These are phyloP conservation scores for Didymodactylos carnosus DNA, from an alignment of 2,888 invertebrate species.

Conservation along the genomic window DNA sequence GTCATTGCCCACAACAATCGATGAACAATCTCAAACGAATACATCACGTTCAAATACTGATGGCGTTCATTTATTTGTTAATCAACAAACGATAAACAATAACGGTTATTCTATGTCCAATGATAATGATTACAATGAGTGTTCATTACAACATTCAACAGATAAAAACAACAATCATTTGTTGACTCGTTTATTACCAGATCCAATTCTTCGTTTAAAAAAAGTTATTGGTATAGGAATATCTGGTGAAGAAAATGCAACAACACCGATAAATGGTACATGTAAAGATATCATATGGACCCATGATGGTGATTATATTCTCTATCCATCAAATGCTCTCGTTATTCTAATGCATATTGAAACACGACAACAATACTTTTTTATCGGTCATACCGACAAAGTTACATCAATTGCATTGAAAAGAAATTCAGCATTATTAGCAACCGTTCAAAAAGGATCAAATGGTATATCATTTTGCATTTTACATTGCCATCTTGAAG, in stretches of 20 bases:
- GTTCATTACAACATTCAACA: neutral
- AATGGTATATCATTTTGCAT: too few relatives aligned
- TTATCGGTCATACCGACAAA: slow-evolving; percentile 34
- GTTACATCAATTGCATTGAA: slow-evolving; percentile 28
- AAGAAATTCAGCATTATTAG: slow-evolving; percentile 24
- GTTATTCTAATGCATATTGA: slow-evolving; percentile 28
- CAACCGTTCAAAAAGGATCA: slow-evolving; percentile 30
- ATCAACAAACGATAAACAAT: neutral
- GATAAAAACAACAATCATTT: neutral
- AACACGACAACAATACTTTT: slow-evolving; percentile 31
- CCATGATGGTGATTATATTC: slow-evolving; percentile 22
- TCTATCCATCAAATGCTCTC: slow-evolving; percentile 32
- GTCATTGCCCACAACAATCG: neutral
- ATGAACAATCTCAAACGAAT: neutral
- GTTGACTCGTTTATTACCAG: slow-evolving; percentile 22
- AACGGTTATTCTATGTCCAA: neutral
- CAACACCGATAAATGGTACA: neutral
- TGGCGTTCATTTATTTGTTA: neutral
- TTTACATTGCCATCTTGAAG: too few relatives aligned
- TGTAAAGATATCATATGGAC: slow-evolving; percentile 20
- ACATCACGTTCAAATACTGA: neutral
- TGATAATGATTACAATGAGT: neutral
- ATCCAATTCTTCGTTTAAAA: slow-evolving; percentile 28
- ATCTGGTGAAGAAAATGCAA: slow-evolving; percentile 19
- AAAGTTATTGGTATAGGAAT: slow-evolving; percentile 31